These are phyloP conservation scores for Trissolcus japonicus DNA, from an alignment of 2,888 invertebrate genomes.

Conservation along the genomic window DNA sequence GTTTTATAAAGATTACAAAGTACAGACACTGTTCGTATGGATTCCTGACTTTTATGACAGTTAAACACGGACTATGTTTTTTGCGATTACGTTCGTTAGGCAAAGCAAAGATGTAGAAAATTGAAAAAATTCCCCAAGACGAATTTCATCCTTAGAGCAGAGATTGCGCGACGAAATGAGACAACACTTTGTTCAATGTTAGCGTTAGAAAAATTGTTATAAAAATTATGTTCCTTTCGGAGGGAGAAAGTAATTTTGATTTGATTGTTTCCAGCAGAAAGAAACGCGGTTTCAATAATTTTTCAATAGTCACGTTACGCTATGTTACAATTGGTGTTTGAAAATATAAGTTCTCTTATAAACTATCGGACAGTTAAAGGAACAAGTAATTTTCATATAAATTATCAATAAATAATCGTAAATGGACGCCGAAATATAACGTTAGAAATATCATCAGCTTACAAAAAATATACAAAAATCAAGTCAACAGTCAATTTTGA, in stretches of 20 bases:
- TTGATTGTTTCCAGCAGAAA: conserved; percentile 10
- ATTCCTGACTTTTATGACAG: conserved; percentile 39
- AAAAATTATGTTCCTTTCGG: conserved; percentile 4
- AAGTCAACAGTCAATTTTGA: neutral
- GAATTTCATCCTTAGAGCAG: neutral
- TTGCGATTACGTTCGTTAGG: conserved; percentile 7
- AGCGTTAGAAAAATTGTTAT: neutral
- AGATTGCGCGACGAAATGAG: neutral
- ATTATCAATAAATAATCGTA: conserved; percentile 9
- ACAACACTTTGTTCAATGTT: neutral
- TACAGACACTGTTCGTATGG: conserved; percentile 30
- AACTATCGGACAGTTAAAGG: conserved; percentile 6
- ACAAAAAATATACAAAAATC: conserved; percentile 1
- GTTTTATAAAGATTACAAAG: conserved; percentile 19
- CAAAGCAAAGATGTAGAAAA: conserved; percentile 3
- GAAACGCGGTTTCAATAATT: too few relatives aligned
- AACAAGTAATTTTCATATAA: conserved; percentile 23
- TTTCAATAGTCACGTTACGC: too few relatives aligned
- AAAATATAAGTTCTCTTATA: too few relatives aligned
- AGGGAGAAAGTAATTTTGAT: conserved; percentile 8
- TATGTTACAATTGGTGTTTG: too few relatives aligned
- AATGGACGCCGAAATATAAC: neutral
- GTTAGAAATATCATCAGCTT: too few relatives aligned
- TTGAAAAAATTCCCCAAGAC: neutral
- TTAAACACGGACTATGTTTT: conserved; percentile 28